Base-by-base conservation (phyloP, 2,113 vertebrate species). In the Otolemur garnettii region DNA sequence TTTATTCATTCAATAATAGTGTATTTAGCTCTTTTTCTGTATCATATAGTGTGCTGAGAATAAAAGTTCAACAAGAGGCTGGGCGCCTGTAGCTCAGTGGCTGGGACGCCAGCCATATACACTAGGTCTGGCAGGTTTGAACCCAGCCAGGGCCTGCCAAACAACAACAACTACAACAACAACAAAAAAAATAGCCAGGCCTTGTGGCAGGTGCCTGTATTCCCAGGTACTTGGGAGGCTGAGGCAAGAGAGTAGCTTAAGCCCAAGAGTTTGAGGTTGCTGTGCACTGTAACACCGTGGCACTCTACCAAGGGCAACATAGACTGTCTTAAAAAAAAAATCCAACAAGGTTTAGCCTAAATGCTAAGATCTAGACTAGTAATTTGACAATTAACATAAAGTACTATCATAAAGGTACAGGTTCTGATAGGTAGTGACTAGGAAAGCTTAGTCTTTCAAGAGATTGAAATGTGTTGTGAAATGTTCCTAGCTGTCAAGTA, bases 21-120 rank as follows among this genome's bases (percentile, higher is more conserved):
- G 72, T 84, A 66, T 24, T 71, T 35, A 62, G 64, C 59, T 79
- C n/a, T 71, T 93, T 87, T 81, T 74, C 74, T 75, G 6, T 95
- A 78, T 28, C 74, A 81, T 57, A 69, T 77, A 66, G 0, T 7
- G 12, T 85, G 26, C 74, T 79, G 42, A 77, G 68, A 81, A 82
- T 68, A 90, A 93, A 93, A 80, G 19, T 4, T 12, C 59, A 81
- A 12, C 42, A 88, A 85, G 60, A 85, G 45, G 45, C 45, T 50
- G 45, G 45, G 45, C 10, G 45, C 8, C 45, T 50, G 8, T 50
- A 9, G 8, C 45, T 50, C 45, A 9, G 8, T 50, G 7, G 45
- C 7, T 50, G 45, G 45, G 45, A 50, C 8, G 1, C 45, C 45
- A 50, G 45, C 45, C 45, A 9, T 50, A 50, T 9, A 50, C 45